Percentiles rank a stretch among this genome's conserved stretches.
These are phyloP conservation scores for Hephaestus fuliginosus DNA, from an alignment of 2,797 vertebrate species.

Conservation along the genomic window DNA sequence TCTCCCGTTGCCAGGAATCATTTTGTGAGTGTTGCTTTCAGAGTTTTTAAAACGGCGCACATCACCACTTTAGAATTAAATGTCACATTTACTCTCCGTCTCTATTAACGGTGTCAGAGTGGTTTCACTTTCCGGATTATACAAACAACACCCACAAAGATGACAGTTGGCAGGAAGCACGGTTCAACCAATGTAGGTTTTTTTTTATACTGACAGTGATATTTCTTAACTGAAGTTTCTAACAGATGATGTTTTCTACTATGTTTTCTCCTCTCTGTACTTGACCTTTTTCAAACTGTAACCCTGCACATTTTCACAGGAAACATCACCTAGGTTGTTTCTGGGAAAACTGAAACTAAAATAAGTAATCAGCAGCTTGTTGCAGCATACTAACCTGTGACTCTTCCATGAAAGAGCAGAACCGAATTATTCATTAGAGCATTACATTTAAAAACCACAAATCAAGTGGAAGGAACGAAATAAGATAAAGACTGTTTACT, in stretches of 20 bases:
- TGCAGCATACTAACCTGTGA: background rate
- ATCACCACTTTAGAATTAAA: constrained; percentile 27
- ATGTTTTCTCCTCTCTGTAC: background rate
- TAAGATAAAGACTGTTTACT: background rate
- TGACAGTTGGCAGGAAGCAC: constrained; percentile 42
- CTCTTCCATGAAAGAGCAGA: background rate
- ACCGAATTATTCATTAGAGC: background rate
- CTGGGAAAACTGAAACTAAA: background rate
- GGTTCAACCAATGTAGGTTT: background rate
- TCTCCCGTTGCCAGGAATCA: background rate
- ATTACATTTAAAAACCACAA: background rate
- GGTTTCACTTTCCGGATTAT: constrained; percentile 40
- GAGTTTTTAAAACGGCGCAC: background rate
- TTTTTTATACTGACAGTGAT: constrained; percentile 19
- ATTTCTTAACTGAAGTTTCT: constrained; percentile 9
- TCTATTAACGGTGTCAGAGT: constrained; percentile 10
- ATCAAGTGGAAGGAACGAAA: background rate
- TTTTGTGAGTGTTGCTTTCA: background rate
- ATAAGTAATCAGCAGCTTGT: background rate
- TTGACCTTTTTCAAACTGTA: background rate
- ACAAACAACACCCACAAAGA: constrained; percentile 29
- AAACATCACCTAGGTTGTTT: background rate
- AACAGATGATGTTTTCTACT: background rate
- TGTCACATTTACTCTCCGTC: constrained; percentile 15
- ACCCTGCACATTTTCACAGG: background rate